Evolutionary conservation across 2,888 invertebrate species (phyloP).

Genomic region (Ennomos fuscantarius): DNA sequence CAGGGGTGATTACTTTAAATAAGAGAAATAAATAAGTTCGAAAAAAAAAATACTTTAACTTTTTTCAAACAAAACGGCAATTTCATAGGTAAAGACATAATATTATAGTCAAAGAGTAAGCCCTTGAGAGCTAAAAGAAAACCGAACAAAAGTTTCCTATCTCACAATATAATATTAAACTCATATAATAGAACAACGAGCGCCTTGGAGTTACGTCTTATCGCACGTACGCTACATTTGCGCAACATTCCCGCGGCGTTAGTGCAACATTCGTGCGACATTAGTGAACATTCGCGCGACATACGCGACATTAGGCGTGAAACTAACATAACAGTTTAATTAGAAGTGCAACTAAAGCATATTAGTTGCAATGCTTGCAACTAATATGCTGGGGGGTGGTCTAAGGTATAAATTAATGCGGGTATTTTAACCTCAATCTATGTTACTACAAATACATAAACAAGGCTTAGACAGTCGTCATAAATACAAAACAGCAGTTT

Average conservation of each 20-base stretch:
- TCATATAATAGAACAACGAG: constrained; percentile 24
- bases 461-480: too few species aligned
- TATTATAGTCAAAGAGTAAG: constrained; percentile 1
- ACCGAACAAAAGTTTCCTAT: constrained; percentile 24
- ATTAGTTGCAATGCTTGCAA: constrained; percentile 62
- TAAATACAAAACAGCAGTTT: too few species aligned
- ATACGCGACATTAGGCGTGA: constrained; percentile 53
- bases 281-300: constrained; percentile 54
- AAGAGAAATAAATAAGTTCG: too few species aligned
- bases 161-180: constrained; percentile 17
- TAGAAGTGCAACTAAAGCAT: constrained; percentile 68
- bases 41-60: too few species aligned
- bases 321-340: constrained; percentile 81
- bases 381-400: constrained; percentile 39
- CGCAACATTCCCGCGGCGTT: constrained; percentile 21
- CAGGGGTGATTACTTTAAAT: too few species aligned
- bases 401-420: constrained; percentile 21
- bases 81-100: too few species aligned
- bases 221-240: constrained; percentile 31
- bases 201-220: constrained; percentile 22
- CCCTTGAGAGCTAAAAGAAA: constrained; percentile 20
- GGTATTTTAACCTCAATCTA: too few species aligned
- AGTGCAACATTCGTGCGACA: constrained; percentile 11
- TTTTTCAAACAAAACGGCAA: too few species aligned
- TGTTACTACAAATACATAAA: too few species aligned